Evolutionary conservation across 2,888 invertebrate species (phyloP), one percentile per base, ranked within the genome.

Genomic region (Euspilapteryx auroguttella): DNA sequence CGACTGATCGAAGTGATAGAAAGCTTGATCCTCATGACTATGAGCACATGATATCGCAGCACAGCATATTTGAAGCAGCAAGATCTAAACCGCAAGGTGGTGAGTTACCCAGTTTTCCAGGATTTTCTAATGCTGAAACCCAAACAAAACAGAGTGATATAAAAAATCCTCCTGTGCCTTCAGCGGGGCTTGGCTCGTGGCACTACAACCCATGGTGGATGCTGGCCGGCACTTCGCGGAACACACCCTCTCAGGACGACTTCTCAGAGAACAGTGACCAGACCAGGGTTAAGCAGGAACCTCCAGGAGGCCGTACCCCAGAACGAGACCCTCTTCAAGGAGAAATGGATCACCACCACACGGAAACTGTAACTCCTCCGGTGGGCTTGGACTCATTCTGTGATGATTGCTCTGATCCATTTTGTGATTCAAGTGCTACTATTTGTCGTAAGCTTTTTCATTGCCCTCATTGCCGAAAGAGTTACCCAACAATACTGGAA

Each of bases 191-290:
- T 27, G 69, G 73, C 20, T 50, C 76, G 31, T 77, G 77, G 77
- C 77, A 75, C 37, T 77, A 77, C 39, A 77, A 76, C 33, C 77
- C 77, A 14, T 77, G 77, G 76, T 77, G 76, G 77, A 77, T 77
- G 77, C 52, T 77, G 15, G 77, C 77, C 12, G 61, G 76, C 36
- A 76, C 77, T 2, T 77, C 77, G 6, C 54, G 75, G 25, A 65
- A 55, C 44, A 53, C 65, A 28, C 65, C 69, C 3, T 59, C 68
- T 2, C 75, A 75, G 36, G 69, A 73, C 36, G 73, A 75, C 33
- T 77, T 56, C 41, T 57, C 65, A 13, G 77, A 77, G 39, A 54
- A 53, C 34, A 62, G 54, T 49, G 71, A 75, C 26, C 61, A 68
- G 41, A 43, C 64, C 14, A 77, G 71, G 51, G 62, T 77, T 3